phyloP scores from a whole-genome alignment of 2,888 invertebrate genomes.

The Ormyrus pomaceus region DNA sequence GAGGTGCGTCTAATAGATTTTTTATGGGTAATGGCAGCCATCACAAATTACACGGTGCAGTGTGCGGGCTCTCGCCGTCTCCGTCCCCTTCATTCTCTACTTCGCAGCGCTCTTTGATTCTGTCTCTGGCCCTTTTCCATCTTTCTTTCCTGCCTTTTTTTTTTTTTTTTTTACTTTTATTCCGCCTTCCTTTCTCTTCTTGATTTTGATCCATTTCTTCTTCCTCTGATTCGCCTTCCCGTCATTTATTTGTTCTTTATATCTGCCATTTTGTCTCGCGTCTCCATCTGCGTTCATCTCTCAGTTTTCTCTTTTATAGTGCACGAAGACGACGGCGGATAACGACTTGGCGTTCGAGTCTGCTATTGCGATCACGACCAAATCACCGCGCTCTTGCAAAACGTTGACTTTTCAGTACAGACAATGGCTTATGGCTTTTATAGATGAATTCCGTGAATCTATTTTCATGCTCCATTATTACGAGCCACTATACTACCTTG shows the following conservation, averaged over 20 bases:
- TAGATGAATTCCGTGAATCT: slow-evolving; percentile 68
- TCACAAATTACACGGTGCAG: slow-evolving; percentile 65
- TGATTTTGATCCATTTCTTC: slow-evolving; percentile 38
- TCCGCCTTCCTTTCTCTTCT: slow-evolving; percentile 28
- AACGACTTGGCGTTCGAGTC: slow-evolving; percentile 57
- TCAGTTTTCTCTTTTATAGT: slow-evolving; percentile 32
- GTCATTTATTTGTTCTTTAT: slow-evolving; percentile 44
- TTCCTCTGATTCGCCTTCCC: slow-evolving; percentile 2
- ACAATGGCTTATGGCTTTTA: slow-evolving; percentile 54
- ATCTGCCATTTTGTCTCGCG: slow-evolving; percentile 39
- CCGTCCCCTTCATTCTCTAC: slow-evolving; percentile 43
- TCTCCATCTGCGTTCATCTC: slow-evolving; percentile 30
- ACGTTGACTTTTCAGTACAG: slow-evolving; percentile 16
- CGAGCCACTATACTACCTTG: slow-evolving; percentile 59
- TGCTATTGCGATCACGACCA: slow-evolving; percentile 62
- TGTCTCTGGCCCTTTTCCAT: slow-evolving; percentile 30
- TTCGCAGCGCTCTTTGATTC: slow-evolving; percentile 43
- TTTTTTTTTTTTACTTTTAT: too few relatives aligned
- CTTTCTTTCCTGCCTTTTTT: slow-evolving; percentile 21
- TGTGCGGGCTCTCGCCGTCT: slow-evolving; percentile 57
- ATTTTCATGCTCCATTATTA: slow-evolving; percentile 66
- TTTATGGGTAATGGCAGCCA: slow-evolving; percentile 62
- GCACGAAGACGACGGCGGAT: slow-evolving; percentile 36
- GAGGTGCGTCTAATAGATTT: slow-evolving; percentile 62
- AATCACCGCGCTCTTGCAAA: slow-evolving; percentile 40